Base-by-base conservation (phyloP, 37 sponge, comb jelly and placozoan species). In the Spongilla lacustris region DNA sequence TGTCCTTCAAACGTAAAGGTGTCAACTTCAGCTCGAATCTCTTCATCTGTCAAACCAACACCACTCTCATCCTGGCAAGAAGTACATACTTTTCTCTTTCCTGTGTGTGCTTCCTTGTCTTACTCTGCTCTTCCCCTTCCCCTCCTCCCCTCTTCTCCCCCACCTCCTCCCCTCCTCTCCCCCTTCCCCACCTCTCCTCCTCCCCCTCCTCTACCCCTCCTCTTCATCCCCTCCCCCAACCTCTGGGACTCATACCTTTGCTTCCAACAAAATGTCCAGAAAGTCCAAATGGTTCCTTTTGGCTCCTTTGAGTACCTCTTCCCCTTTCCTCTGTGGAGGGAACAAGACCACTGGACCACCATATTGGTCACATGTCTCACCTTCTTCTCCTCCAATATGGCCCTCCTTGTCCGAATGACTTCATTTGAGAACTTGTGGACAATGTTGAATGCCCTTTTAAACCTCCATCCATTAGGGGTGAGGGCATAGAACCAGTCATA, bases 1-100 rank as follows among this genome's bases (percentile, higher is more conserved):
- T 96, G 97, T n/a, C 97, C 97, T 80, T 94, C 97, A 92, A 96
- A 96, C 90, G 94, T 89, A 50, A 96, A 96, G 11, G 97, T 96
- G 88, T 96, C 97, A 78, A 96, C 90, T 74, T 96, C 97, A 77
- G 91, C 92, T 68, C 97, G 73, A 23, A 96, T 96, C 72, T 96
- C 95, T 31, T 79, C 72, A 67, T 94, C 94, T 11, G 13, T 46
- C 48, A 35, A 6, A 69, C 85, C 78, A 77, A 49, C 24, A 32
- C 68, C 78, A 8, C 21, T 66, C 0, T 30, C 26, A 77, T 27
- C 69, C 19, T 85, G 85, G 11, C 12, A 2, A 37, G 71, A 74
- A 25, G 29, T 2, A 34, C 41, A 73, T 31, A 2, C n/a, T n/a
- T 5, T 29, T 28, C 72, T 30, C 4, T 27, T 49, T 32, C 38